A percentile compares a stretch with the other conserved stretches of the same genome.
Evolutionary conservation across 1,140 invertebrate genomes (phyloP).

Genomic region (Aleiodes sp.): DNA sequence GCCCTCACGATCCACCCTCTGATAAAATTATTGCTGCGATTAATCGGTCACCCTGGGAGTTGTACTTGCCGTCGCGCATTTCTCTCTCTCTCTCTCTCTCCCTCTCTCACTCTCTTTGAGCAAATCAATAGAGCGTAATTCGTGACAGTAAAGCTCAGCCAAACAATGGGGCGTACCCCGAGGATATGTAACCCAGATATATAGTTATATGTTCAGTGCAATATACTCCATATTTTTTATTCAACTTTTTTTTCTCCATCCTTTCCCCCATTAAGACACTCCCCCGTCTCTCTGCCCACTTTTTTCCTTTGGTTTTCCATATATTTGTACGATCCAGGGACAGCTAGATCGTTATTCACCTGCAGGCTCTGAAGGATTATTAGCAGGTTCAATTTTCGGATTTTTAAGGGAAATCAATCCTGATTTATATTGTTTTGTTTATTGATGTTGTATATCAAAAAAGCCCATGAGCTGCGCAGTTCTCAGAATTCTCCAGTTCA

Average conservation of each 20-base stretch:
- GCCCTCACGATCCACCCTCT: constrained; percentile 9
- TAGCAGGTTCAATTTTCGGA: neutral
- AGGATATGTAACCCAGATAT: constrained; percentile 13
- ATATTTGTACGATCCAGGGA: neutral
- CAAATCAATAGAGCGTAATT: constrained; percentile 21
- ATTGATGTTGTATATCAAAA: too few species aligned
- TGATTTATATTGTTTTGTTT: too few species aligned
- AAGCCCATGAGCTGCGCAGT: too few species aligned
- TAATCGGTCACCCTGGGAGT: constrained; percentile 9
- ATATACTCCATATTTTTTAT: neutral
- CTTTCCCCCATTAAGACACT: constrained; percentile 6
- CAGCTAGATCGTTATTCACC: neutral
- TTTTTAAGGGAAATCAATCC: neutral
- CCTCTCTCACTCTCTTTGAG: constrained; percentile 6
- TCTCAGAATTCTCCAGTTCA: too few species aligned
- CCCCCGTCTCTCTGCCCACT: constrained; percentile 8
- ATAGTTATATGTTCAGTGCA: constrained; percentile 10
- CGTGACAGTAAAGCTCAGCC: neutral
- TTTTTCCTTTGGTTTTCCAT: constrained; percentile 11
- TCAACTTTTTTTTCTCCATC: neutral
- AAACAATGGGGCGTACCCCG: constrained; percentile 14
- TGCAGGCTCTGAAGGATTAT: too few species aligned
- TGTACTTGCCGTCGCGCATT: neutral
- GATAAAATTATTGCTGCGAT: constrained; percentile 19
- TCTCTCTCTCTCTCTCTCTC: constrained; percentile 6